Conservation (phyloP, 2,113 vertebrate genomes). For the Phylloscopus trochilus region DNA sequence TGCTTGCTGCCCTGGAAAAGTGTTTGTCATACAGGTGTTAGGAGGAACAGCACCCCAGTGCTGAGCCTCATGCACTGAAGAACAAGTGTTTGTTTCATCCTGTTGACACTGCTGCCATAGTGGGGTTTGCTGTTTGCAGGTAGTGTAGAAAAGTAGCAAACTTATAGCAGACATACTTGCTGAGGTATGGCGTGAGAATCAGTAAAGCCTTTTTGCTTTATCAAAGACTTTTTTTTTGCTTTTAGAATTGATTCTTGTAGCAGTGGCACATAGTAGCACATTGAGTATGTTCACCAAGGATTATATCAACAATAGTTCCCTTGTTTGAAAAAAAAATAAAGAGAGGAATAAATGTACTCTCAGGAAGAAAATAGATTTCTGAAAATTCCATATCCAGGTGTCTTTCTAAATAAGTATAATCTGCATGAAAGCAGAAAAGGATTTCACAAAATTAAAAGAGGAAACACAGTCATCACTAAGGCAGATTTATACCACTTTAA, state of each 20-base stretch:
- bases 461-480: slow-evolving; percentile 1
- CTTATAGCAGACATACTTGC: not conserved
- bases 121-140: not conserved
- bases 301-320: not conserved
- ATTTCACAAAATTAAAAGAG: slow-evolving; percentile 11
- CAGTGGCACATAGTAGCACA: not conserved
- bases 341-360: not conserved
- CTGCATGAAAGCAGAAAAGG: not conserved
- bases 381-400: not conserved
- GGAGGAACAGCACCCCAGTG: not conserved
- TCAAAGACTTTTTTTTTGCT: not conserved
- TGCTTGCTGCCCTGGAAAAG: not conserved
- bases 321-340: not conserved
- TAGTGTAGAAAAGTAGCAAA: not conserved
- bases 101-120: not conserved
- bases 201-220: not conserved
- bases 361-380: not conserved
- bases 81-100: not conserved
- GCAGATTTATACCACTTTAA: slow-evolving; percentile 46
- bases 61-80: not conserved
- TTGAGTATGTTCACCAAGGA: not conserved
- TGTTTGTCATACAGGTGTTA: not conserved
- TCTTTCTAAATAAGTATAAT: not conserved
- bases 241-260: not conserved
- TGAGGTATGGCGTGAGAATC: not conserved